phyloP scores from a whole-genome alignment of 2,888 invertebrate species.

The Ophioninae sp. region DNA sequence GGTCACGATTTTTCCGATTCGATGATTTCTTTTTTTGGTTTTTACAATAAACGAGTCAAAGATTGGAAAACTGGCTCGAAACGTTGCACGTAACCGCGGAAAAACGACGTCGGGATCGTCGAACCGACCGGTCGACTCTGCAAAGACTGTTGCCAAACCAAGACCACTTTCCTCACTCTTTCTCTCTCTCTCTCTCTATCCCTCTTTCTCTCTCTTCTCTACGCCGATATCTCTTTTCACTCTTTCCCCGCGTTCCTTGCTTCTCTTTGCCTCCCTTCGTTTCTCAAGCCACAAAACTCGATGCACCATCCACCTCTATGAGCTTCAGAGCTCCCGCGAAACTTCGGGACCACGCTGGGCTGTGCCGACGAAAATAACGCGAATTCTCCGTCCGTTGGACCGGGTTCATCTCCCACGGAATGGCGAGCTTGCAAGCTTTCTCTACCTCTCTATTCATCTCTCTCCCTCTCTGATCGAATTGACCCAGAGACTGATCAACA shows the following conservation, averaged over 20 bases:
- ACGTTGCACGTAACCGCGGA: slow-evolving; percentile 52
- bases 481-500: slow-evolving; percentile 16
- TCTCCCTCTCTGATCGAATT: slow-evolving; percentile 49
- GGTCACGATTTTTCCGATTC: slow-evolving; percentile 19
- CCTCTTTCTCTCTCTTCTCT: slow-evolving; percentile 20
- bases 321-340: slow-evolving; percentile 36
- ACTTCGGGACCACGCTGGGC: slow-evolving; percentile 65
- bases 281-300: slow-evolving; percentile 66
- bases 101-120: slow-evolving; percentile 66
- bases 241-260: slow-evolving; percentile 30
- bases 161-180: slow-evolving; percentile 45
- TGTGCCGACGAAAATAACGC: slow-evolving; percentile 81
- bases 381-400: slow-evolving; percentile 75
- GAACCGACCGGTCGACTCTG: slow-evolving; percentile 66
- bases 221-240: slow-evolving; percentile 45
- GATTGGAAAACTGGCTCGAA: neutral
- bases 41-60: neutral
- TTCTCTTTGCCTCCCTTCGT: slow-evolving; percentile 57
- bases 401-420: slow-evolving; percentile 62
- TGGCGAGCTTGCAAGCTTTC: slow-evolving; percentile 64
- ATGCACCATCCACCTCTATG: slow-evolving; percentile 66
- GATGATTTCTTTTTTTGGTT: neutral
- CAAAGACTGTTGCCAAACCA: slow-evolving; percentile 62
- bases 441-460: slow-evolving; percentile 40
- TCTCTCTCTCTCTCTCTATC: slow-evolving; percentile 41